Percentiles rank a stretch among this genome's conserved stretches.
Conservation (phyloP, 2,888 invertebrate genomes). For the Pterobdella sp. region DNA sequence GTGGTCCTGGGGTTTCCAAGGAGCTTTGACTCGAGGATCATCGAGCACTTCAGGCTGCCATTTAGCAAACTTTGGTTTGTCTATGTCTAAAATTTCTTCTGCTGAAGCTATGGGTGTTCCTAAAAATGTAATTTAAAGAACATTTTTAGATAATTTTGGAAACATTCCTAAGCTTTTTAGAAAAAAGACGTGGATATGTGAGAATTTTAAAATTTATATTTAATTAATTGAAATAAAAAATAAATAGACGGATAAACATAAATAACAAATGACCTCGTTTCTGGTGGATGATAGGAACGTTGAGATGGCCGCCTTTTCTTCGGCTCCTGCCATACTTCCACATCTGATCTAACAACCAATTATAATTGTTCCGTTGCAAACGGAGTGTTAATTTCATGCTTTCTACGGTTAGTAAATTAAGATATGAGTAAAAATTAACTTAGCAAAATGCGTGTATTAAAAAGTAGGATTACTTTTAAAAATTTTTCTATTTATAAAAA, state of each 20-base stretch:
- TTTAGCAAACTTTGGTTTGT: slow-evolving; percentile 24
- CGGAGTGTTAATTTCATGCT: slow-evolving; percentile 31
- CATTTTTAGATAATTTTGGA: background rate
- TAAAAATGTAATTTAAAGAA: background rate
- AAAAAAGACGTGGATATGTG: no score
- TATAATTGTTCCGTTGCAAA: slow-evolving; percentile 27
- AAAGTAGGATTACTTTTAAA: background rate
- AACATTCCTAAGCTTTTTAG: no score
- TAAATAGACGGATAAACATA: background rate
- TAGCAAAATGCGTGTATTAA: background rate
- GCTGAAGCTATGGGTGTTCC: slow-evolving; percentile 12
- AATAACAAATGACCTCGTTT: slow-evolving; percentile 11
- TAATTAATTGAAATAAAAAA: no score
- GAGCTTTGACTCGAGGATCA: slow-evolving; percentile 36
- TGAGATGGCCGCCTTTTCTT: slow-evolving; percentile 7
- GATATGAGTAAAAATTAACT: background rate
- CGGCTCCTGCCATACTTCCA: slow-evolving; percentile 28
- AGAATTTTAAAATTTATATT: no score
- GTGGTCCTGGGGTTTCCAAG: slow-evolving; percentile 35
- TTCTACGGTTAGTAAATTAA: background rate
- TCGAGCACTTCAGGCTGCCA: slow-evolving; percentile 36
- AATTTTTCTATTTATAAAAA: background rate
- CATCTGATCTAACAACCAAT: slow-evolving; percentile 30
- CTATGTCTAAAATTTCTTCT: slow-evolving; percentile 15
- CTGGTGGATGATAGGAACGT: slow-evolving; percentile 11